Evolutionary conservation across 30 jellyfish, hydroid and myxozoan genomes (phyloP), one percentile per base, ranked within the genome.

Genomic region (Turritopsis dohrnii): DNA sequence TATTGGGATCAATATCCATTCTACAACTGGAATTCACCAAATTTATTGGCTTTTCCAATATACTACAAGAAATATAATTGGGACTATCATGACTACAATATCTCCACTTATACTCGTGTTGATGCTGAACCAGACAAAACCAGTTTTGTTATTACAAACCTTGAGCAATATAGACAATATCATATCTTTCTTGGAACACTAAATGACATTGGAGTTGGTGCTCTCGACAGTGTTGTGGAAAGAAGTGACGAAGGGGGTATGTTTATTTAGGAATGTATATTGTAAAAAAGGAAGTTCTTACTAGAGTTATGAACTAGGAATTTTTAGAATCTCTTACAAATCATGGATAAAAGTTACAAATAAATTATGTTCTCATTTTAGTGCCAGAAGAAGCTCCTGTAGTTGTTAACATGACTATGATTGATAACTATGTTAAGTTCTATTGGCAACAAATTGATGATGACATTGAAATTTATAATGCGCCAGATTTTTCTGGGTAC

Each of bases 141-240:
- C 28, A n/a, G 22, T n/a, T 69, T 7, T 69, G 9, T 69, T 23
- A 23, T 69, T 1, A 23, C 77, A 69, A 27, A 69, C 19, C 77
- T 69, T 69, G 77, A 69, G 19, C 4, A n/a, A n/a, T 69, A 69
- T 69, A 69, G 22, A 7, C 31, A 69, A 69, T 69, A 69, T 19
- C 28, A 69, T 19, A 23, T 69, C 31, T 69, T n/a, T 1, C 28
- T 69, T 69, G 77, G 77, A n/a, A 69, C 77, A 69, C 28, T 27
- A 69, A 69, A 69, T 27, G 77, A 69, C 30, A 69, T 69, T 69
- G 77, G 77, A 19, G 28, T 69, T 69, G 77, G 77, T 27, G 22
- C 16, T 8, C 30, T 69, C 17, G 28, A 23, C 22, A 69, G 30
- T 27, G 19, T 5, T 7, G 77, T n/a, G 77, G 77, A 69, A 27